Evolutionary conservation across 2,797 vertebrate genomes (phyloP), one percentile per base, ranked within the genome.

Genomic region (Molothrus ater): DNA sequence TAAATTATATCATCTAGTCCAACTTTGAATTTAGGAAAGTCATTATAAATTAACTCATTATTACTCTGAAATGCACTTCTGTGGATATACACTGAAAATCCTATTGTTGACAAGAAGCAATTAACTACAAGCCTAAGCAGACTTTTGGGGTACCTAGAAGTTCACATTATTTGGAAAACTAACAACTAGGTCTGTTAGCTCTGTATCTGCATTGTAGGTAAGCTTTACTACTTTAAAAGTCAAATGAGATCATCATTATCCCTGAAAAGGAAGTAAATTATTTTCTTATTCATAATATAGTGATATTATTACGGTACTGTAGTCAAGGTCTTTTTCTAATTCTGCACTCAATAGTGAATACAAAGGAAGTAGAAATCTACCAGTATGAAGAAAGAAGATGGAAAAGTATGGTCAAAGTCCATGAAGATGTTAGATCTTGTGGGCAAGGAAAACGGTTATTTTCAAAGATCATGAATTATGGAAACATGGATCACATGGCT

Each of bases 261-360:
- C 48, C 8, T 6, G 5, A 72, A 95, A 91, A 83, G 36, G 34
- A 87, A 65, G 34, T 60, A 73, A 86, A 80, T 69, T 1, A 92
- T 78, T 80, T 95, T 91, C 48, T 50, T 76, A 86, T 75, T 71
- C 91, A 90, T 93, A 96, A 65, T 60, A 86, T 16, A 91, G 26
- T 56, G 34, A 63, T 64, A 86, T 81, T 78, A 86, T 51, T 74
- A 56, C 9, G n/a, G 25, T 36, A 50, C 36, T 29, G 20, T 17
- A 72, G 18, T 65, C 57, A 65, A 88, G 47, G 29, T 91, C 45
- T 75, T 96, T 86, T 80, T 87, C 66, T 88, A 81, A 86, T 93
- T 87, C 80, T 26, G 22, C 25, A 56, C 31, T 81, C 81, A 40
- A 6, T 45, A 72, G 13, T 1, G 8, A 90, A 69, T 50, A 63